Conservation (phyloP, 64 coral and sea anemone genomes). For the Acropora yongei region DNA sequence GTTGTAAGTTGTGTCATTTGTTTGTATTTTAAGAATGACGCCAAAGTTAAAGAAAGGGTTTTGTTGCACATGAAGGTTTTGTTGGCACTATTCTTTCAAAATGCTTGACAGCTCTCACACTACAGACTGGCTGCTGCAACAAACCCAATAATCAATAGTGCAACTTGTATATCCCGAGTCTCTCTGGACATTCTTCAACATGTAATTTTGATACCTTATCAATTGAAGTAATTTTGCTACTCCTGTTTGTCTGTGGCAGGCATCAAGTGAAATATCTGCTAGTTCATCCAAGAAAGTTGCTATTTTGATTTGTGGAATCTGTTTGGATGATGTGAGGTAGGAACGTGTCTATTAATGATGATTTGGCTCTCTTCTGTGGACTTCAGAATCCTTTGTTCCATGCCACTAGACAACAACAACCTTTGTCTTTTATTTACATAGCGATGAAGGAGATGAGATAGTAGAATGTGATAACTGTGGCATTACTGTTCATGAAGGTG, state of each 20-base stretch:
- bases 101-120: no score
- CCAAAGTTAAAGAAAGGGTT: no score
- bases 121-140: no score
- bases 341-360: background rate
- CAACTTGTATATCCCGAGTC: background rate
- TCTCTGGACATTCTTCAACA: background rate
- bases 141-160: no score
- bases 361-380: background rate
- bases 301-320: slow-evolving; percentile 91
- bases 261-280: slow-evolving; percentile 30
- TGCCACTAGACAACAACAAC: background rate
- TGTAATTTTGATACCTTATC: no score
- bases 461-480: slow-evolving; percentile 99
- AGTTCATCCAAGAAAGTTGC: slow-evolving; percentile 76
- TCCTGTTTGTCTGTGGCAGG: background rate
- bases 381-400: background rate
- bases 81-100: no score
- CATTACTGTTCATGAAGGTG: slow-evolving; percentile 98
- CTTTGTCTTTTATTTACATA: background rate
- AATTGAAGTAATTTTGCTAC: no score
- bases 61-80: no score
- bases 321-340: slow-evolving; percentile 92
- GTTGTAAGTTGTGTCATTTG: slow-evolving; percentile 3
- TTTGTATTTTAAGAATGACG: background rate
- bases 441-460: slow-evolving; percentile 99